phyloP scores from a whole-genome alignment of 2,888 invertebrate species.

The Ephialtes manifestator region DNA sequence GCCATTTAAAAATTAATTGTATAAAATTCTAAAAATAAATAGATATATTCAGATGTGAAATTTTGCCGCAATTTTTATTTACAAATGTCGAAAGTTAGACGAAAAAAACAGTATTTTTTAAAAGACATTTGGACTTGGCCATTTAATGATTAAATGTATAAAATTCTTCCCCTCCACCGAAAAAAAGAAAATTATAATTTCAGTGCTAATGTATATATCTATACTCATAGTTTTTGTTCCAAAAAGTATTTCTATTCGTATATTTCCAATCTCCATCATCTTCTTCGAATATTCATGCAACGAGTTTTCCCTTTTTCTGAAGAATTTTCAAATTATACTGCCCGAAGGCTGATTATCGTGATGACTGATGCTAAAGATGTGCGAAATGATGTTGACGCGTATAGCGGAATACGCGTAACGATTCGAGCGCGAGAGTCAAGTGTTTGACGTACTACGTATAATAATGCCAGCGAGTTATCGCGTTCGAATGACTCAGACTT shows the following conservation, averaged over 20 bases:
- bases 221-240: no score
- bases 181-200: no score
- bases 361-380: background rate
- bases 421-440: constrained; percentile 6
- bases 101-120: no score
- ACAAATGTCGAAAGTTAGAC: no score
- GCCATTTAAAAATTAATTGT: no score
- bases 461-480: constrained; percentile 47
- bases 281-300: background rate
- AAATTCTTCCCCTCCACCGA: no score
- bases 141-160: no score
- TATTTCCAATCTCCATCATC: background rate
- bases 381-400: constrained; percentile 3
- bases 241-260: background rate
- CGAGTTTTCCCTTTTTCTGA: background rate
- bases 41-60: no score
- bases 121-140: no score
- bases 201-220: no score
- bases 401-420: background rate
- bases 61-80: no score
- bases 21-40: no score
- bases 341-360: background rate
- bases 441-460: background rate
- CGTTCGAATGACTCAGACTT: constrained; percentile 48
- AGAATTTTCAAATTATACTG: background rate